These are phyloP conservation scores for Andricus curvator DNA, from an alignment of 2,888 invertebrate species.

Conservation along the genomic window DNA sequence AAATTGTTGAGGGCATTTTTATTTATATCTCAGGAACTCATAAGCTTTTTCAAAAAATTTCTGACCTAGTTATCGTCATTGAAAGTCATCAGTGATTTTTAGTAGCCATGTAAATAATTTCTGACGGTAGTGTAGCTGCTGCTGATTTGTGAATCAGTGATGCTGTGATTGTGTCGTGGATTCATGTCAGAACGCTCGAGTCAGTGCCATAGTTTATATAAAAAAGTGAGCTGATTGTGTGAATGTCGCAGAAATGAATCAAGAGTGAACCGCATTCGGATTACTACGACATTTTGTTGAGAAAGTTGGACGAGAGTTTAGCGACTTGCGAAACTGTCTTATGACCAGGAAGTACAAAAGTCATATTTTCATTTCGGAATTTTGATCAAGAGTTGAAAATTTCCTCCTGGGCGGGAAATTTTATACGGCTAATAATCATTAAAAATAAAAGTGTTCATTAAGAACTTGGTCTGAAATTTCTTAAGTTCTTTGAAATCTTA, in stretches of 20 bases:
- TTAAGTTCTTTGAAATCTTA: no score
- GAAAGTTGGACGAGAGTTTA: neutral
- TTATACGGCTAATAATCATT: no score
- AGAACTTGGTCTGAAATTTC: no score
- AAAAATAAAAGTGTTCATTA: no score
- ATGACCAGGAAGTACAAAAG: neutral
- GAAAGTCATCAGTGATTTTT: neutral
- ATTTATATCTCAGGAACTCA: no score
- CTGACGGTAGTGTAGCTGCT: no score
- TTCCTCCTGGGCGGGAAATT: no score
- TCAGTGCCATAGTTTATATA: neutral
- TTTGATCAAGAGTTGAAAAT: neutral
- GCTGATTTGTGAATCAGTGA: neutral
- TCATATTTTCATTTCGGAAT: neutral
- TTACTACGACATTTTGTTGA: conserved; percentile 4
- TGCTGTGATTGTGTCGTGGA: conserved; percentile 33
- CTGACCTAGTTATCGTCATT: neutral
- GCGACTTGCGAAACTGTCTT: neutral
- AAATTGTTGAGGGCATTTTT: no score
- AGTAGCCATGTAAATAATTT: no score
- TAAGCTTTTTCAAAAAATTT: no score
- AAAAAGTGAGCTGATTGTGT: neutral
- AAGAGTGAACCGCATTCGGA: neutral
- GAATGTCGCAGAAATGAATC: neutral
- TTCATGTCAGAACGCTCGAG: neutral